phyloP scores from a whole-genome alignment of 2,888 invertebrate species.

The Ectemnius cavifrons region DNA sequence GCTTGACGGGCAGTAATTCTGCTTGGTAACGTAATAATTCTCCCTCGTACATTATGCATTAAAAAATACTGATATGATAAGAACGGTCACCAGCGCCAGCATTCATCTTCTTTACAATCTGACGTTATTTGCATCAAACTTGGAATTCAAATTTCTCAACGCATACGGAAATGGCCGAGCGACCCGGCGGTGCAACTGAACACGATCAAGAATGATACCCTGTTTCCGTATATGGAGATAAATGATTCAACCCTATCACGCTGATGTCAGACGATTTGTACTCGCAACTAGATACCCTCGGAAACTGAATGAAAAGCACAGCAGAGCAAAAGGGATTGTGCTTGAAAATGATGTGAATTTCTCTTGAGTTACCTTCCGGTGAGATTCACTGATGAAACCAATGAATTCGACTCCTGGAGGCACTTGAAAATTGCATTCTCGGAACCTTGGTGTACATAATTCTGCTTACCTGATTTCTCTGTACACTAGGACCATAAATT shows the following conservation, averaged over 20 bases:
- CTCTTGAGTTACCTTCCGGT: too few relatives aligned
- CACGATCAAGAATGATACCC: constrained; percentile 38
- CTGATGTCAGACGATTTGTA: constrained; percentile 17
- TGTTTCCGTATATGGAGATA: constrained; percentile 28
- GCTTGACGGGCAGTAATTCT: not conserved
- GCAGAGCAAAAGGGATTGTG: too few relatives aligned
- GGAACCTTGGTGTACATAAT: too few relatives aligned
- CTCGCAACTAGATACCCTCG: not conserved
- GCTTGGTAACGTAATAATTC: constrained; percentile 7
- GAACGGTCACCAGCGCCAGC: constrained; percentile 10
- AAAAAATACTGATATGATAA: constrained; percentile 25
- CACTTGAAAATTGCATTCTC: too few relatives aligned
- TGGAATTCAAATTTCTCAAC: constrained; percentile 34
- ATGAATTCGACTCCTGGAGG: too few relatives aligned
- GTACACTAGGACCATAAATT: too few relatives aligned
- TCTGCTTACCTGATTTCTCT: too few relatives aligned
- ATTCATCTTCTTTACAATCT: constrained; percentile 40
- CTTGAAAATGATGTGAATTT: too few relatives aligned
- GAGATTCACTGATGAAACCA: too few relatives aligned
- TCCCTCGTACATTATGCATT: constrained; percentile 14
- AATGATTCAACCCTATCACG: constrained; percentile 30
- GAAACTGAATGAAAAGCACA: too few relatives aligned
- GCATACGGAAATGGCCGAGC: constrained; percentile 30
- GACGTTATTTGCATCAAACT: constrained; percentile 37
- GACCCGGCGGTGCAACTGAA: constrained; percentile 7